Percentiles rank a stretch among this genome's conserved stretches.
phyloP scores from a whole-genome alignment of 2,797 vertebrate species.

The Erpetoichthys calabaricus region DNA sequence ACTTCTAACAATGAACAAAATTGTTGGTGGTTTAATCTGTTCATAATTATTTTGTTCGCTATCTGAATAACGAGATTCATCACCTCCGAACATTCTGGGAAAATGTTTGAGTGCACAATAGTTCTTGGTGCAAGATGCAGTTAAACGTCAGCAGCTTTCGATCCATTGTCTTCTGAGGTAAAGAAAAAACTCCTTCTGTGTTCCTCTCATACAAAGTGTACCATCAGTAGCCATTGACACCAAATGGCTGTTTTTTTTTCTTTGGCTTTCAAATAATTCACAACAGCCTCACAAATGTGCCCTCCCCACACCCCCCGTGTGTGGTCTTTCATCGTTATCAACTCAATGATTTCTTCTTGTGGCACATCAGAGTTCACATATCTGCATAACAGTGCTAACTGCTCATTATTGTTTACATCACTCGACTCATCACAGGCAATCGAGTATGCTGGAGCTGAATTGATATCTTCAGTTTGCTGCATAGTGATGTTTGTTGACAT shows the following conservation, averaged over 20 bases:
- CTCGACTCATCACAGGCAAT: constrained; percentile 8
- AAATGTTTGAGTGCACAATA: constrained; percentile 19
- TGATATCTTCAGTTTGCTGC: constrained; percentile 11
- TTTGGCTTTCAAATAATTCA: constrained; percentile 20
- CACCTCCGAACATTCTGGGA: too few relatives aligned
- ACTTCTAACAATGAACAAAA: too few relatives aligned
- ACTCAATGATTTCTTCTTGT: constrained; percentile 19
- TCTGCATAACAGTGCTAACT: constrained; percentile 10
- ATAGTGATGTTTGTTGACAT: constrained; percentile 18
- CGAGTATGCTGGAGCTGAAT: constrained; percentile 6
- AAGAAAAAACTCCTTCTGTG: too few relatives aligned
- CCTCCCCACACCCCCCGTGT: too few relatives aligned
- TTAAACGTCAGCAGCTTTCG: constrained; percentile 17
- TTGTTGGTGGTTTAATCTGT: too few relatives aligned
- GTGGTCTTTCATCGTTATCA: constrained; percentile 22
- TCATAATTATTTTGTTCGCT: constrained; percentile 21
- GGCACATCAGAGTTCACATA: constrained; percentile 16
- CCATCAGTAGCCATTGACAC: too few relatives aligned
- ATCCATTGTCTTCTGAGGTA: constrained; percentile 10
- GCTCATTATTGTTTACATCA: not conserved
- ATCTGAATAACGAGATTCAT: constrained; percentile 16
- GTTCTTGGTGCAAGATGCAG: constrained; percentile 22
- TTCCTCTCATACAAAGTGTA: too few relatives aligned
- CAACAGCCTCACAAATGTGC: too few relatives aligned
- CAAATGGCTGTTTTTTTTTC: constrained; percentile 19